These are phyloP conservation scores for Menidia menidia DNA, from an alignment of 2,797 vertebrate genomes.

Conservation along the genomic window DNA sequence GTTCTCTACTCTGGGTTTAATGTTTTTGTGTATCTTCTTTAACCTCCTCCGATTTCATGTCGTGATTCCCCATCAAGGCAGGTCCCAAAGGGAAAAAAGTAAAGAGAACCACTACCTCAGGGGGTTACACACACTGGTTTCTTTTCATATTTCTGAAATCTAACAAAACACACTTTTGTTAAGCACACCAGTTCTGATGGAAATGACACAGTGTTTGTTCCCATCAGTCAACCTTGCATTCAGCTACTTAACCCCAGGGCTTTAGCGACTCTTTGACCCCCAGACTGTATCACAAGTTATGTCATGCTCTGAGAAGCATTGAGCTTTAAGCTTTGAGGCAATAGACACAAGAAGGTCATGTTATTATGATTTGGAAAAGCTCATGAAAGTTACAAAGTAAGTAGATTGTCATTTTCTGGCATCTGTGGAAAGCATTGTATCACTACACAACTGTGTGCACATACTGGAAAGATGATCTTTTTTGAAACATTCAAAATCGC, in stretches of 20 bases:
- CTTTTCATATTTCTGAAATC: not conserved
- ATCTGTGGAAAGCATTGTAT: too few species aligned
- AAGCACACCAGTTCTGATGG: not conserved
- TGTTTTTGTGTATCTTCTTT: not conserved
- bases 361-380: not conserved
- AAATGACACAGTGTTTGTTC: not conserved
- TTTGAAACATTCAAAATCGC: not conserved
- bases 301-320: not conserved
- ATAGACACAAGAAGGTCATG: not conserved
- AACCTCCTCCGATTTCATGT: not conserved
- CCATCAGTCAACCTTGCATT: not conserved
- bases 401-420: not conserved
- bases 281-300: not conserved
- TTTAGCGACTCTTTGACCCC: not conserved
- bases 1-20: not conserved
- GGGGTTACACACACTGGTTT: not conserved
- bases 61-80: not conserved
- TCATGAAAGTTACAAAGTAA: not conserved
- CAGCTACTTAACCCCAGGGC: not conserved
- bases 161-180: not conserved
- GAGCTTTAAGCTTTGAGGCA: not conserved
- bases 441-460: not conserved
- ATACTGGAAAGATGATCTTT: not conserved
- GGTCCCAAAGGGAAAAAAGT: not conserved
- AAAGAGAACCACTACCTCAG: not conserved